Base-by-base conservation (phyloP, 2,113 vertebrate species). In the Saguinus imperator region DNA sequence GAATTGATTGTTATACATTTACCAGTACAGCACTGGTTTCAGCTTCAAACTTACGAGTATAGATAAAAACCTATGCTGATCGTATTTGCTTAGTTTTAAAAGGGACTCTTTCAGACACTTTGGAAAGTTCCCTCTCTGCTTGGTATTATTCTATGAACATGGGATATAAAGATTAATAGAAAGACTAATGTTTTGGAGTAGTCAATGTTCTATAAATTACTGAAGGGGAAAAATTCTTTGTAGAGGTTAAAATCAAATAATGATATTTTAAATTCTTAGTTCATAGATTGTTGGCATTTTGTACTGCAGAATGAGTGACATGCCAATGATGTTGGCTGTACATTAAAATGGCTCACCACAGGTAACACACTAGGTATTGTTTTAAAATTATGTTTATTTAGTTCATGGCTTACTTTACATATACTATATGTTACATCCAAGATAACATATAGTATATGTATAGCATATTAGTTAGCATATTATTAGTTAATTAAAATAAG, bases 401-500 rank as follows among this genome's bases (percentile, higher is more conserved):
- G n/a, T 48, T 79, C 5, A 4, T 87, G 64, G 21, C 20, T 96
- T 88, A 61, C 52, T 57, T 89, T 80, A 48, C 25, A 18, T 52
- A 52, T 52, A 52, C 52, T 52, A 52, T 52, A 52, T 52, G 52
- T 89, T 80, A 48, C 16, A 32, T 76, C 32, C 57, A 6, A 43
- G 23, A 70, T 13, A 48, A 16, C 6, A 25, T 32, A 32, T 50
- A 55, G n/a, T 37, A 55, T 23, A 40, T 66, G 9, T 6, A 20
- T 14, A 25, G 2, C 29, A 10, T 25, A 50, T 84, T 83, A 88
- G 21, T 77, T 58, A 48, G 32, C 57, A 40, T 35, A 27, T 83
- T 75, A 37, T 82, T 87, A 84, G 68, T 86, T 80, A 86, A 85
- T 73, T 89, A 81, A 93, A 84, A n/a, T 37, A 64, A 96, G 27